Percentiles rank a stretch among this genome's conserved stretches.
These are phyloP conservation scores for Spea multiplicata DNA, from an alignment of 2,113 vertebrate species.

Conservation along the genomic window DNA sequence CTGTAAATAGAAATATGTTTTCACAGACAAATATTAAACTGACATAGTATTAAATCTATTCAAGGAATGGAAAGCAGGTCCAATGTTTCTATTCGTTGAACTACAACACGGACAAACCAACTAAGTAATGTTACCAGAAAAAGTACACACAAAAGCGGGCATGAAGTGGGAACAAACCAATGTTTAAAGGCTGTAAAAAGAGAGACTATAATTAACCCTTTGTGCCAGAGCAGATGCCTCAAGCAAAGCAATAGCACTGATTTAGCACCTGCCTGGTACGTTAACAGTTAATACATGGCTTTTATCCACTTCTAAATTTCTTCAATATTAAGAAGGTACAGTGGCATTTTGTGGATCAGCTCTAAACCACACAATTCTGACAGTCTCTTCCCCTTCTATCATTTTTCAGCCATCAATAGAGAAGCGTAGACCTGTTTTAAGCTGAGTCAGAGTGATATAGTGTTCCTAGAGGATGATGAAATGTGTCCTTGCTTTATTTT, in stretches of 20 bases:
- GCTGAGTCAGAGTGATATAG: too few species aligned
- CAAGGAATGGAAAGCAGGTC: conserved; percentile 15
- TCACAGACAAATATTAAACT: background rate
- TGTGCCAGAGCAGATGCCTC: background rate
- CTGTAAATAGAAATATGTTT: background rate
- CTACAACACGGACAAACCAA: background rate
- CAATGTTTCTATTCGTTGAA: background rate
- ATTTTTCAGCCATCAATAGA: too few species aligned
- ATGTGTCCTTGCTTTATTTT: background rate
- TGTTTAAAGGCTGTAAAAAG: conserved; percentile 1
- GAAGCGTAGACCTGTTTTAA: too few species aligned
- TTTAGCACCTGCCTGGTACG: background rate
- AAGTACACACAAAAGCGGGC: background rate
- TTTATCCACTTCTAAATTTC: background rate
- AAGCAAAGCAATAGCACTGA: background rate
- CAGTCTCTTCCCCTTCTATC: too few species aligned
- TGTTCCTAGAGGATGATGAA: too few species aligned
- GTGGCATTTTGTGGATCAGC: too few species aligned
- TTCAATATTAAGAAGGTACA: too few species aligned
- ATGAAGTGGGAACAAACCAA: background rate
- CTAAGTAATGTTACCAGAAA: background rate
- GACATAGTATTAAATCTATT: background rate
- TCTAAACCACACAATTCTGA: too few species aligned
- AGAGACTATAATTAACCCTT: background rate
- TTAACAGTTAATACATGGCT: background rate